Base-by-base conservation (phyloP, 1,140 invertebrate genomes). In the Potamilus streckersoni region DNA sequence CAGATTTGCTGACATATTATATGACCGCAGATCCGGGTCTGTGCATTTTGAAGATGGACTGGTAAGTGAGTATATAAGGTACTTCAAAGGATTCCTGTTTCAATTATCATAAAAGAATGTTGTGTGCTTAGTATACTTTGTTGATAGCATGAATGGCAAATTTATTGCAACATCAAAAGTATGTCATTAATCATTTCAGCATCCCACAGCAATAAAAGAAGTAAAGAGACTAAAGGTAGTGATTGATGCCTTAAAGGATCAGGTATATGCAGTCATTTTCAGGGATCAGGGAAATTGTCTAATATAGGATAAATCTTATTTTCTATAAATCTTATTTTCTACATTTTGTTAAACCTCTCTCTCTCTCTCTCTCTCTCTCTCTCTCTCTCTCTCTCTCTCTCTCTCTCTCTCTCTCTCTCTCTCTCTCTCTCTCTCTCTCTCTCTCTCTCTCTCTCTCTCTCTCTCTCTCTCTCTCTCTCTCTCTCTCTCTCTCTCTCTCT, bases 201-300 rank as follows among this genome's bases (percentile, higher is more conserved):
- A 85, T 80, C 61, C 81, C 19, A 71, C 78, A 27, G 87, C 87
- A 59, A 78, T 74, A 57, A 85, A 84, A 76, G 86, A 89, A 81
- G 62, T 84, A 16, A 84, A 87, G 61, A 81, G 83, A 78, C 77
- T 89, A 19, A 82, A 88, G 73, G 84, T 83, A 59, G 82, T 89
- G 17, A 74, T 86, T 57, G 80, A 80, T 77, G 85, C 84, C 19
- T 74, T 89, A 56, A 79, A 84, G 57, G 84, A 86, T 79, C 82
- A 84, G 80, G 83, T 84, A 73, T 58, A 55, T 63, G 14, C 56
- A 58, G 63, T 49, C 56, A 16, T 63, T 2, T 12, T 61, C 23
- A 67, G 5, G 16, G 56, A n/a, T 61, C 23, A 67, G 5, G 16
- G 56, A n/a, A 31, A 57, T 55, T 38, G 27, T 73, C 23, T 55